phyloP scores from a whole-genome alignment of 2,888 invertebrate genomes.

The Anticlea derivata region DNA sequence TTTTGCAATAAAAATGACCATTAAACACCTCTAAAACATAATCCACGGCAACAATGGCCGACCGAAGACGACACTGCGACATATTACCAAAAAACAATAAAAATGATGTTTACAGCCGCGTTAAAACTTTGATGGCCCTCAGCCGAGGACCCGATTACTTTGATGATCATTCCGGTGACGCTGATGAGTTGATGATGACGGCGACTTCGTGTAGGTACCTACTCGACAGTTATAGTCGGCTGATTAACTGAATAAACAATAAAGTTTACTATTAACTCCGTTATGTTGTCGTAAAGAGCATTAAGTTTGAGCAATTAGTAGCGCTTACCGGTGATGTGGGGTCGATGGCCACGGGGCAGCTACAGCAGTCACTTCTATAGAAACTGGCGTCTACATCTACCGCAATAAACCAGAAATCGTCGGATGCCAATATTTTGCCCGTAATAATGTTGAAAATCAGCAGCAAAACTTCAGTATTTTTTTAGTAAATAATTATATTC shows the following conservation, averaged over 20 bases:
- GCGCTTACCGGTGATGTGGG: background rate
- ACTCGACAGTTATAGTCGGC: background rate
- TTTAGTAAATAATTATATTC: no score
- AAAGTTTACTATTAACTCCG: constrained; percentile 1
- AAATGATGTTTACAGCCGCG: constrained; percentile 25
- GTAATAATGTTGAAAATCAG: no score
- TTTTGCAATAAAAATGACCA: constrained; percentile 7
- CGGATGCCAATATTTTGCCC: no score
- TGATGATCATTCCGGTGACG: background rate
- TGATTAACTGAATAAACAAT: constrained; percentile 5
- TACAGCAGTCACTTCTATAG: background rate
- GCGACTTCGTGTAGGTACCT: background rate
- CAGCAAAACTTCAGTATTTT: no score
- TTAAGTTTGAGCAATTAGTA: constrained; percentile 2
- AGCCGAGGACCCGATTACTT: background rate
- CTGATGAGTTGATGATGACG: background rate
- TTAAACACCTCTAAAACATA: background rate
- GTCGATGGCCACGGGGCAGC: background rate
- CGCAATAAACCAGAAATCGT: no score
- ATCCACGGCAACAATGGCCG: background rate
- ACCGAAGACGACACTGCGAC: background rate
- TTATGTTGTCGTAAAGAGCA: constrained; percentile 10
- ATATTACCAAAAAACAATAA: constrained; percentile 31
- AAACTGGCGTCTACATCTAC: no score
- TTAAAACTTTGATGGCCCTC: constrained; percentile 17